Base-by-base conservation (phyloP, 2,113 vertebrate species). In the Nibea albiflora region DNA sequence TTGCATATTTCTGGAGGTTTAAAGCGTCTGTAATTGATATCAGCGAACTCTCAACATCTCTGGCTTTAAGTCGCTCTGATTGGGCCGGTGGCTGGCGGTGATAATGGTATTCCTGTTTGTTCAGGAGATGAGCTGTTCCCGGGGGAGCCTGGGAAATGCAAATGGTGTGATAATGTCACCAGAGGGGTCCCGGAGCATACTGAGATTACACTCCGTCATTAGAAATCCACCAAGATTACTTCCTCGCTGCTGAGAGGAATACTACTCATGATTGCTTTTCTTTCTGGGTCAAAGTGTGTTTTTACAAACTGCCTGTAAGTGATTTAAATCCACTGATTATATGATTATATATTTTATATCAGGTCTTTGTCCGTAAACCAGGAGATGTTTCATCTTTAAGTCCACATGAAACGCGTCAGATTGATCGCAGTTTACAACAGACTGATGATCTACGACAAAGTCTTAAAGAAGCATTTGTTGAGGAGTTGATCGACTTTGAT, bases 101-200 rank as follows among this genome's bases (percentile, higher is more conserved):
- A 85, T 85, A 69, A 83, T 80, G 24, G 11, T 26, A 39, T 78
- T 74, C 65, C 52, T 66, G 75, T 88, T 82, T 76, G 78, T 80
- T 73, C 75, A 16, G 71, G 58, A 85, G 78, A 82, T 60, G 78
- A 85, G 82, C 70, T 28, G 53, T 50, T 81, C 78, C 78, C 74
- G 8, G 53, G 63, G 53, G 77, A 56, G 58, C 3, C 42, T 14
- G 78, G 76, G 69, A 80, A 83, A 83, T 78, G 76, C 72, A 65
- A 83, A 85, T 66, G 68, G 4, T 42, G 69, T 71, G 83, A 56
- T 35, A 83, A 83, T 88, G 87, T 77, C 80, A 83, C 83, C 72
- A 17, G 76, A 83, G 83, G 80, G 83, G 76, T 83, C 87, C 68
- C 1, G 39, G 39, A 53, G 67, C 83, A 72, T 0, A 24, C 79